Evolutionary conservation across 1,140 invertebrate species (phyloP).

Genomic region (Cheumatopsyche charites): DNA sequence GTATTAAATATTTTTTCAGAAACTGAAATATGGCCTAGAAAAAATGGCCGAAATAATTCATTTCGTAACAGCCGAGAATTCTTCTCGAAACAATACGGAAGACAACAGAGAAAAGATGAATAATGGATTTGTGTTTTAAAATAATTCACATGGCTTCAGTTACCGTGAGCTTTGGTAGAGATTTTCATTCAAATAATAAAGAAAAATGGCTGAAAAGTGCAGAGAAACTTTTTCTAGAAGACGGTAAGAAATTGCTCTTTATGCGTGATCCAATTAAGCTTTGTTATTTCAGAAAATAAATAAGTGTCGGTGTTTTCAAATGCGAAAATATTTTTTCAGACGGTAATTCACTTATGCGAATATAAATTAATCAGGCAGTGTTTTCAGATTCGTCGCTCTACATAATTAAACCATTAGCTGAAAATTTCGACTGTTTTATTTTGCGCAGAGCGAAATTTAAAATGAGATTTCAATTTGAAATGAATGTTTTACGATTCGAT

Average conservation of each 20-base stretch:
- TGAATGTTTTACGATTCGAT: too few relatives aligned
- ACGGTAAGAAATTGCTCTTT: constrained; percentile 1
- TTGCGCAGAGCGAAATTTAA: too few relatives aligned
- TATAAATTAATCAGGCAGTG: too few relatives aligned
- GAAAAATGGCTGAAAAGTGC: constrained; percentile 13
- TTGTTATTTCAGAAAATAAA: constrained; percentile 1
- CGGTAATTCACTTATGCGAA: too few relatives aligned
- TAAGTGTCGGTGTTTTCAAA: too few relatives aligned
- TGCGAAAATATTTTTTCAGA: too few relatives aligned
- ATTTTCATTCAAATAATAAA: constrained; percentile 21
- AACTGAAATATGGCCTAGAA: too few relatives aligned
- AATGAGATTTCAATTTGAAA: too few relatives aligned
- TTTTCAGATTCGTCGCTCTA: too few relatives aligned
- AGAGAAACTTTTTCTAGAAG: not conserved
- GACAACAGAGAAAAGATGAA: constrained; percentile 14
- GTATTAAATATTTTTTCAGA: too few relatives aligned
- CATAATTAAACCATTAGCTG: too few relatives aligned
- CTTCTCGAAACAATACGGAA: not conserved
- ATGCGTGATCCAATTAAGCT: not conserved
- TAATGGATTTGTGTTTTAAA: constrained; percentile 19
- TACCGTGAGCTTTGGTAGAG: not conserved
- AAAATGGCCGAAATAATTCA: not conserved
- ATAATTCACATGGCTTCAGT: constrained; percentile 11
- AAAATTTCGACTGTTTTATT: too few relatives aligned
- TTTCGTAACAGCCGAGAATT: not conserved